Percentiles rank a stretch among this genome's conserved stretches.
Evolutionary conservation across 2,113 vertebrate genomes (phyloP).

Genomic region (Vimba vimba): DNA sequence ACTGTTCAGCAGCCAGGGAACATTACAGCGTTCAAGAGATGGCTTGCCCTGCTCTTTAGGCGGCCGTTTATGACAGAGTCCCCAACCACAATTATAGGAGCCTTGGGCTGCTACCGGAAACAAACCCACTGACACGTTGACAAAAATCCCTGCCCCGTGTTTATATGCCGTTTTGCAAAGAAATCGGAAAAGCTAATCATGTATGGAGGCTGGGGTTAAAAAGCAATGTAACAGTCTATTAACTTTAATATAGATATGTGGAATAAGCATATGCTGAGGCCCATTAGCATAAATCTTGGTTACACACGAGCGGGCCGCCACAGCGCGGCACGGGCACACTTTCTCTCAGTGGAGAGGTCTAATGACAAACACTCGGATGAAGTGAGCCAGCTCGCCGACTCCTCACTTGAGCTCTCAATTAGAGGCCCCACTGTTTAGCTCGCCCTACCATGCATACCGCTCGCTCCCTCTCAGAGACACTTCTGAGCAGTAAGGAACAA

Average conservation of each 20-base stretch:
- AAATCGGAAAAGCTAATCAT: constrained; percentile 99
- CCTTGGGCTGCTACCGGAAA: constrained; percentile 78
- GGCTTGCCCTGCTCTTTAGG: constrained; percentile 67
- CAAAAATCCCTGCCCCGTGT: constrained; percentile 90
- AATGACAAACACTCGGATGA: constrained; percentile 78
- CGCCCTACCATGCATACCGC: constrained; percentile 30
- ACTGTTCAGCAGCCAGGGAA: constrained; percentile 59
- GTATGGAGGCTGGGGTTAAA: constrained; percentile 98
- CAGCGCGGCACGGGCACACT: constrained; percentile 58
- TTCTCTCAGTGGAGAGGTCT: constrained; percentile 71
- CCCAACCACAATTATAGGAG: constrained; percentile 76
- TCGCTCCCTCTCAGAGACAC: constrained; percentile 18
- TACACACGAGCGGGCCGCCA: constrained; percentile 82
- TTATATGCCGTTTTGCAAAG: constrained; percentile 96
- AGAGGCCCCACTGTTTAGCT: constrained; percentile 62
- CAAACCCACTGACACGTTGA: constrained; percentile 91
- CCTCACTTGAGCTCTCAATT: constrained; percentile 79
- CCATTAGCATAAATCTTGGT: constrained; percentile 99
- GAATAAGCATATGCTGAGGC: constrained; percentile 98
- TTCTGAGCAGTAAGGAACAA: constrained; percentile 11
- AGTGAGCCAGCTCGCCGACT: constrained; percentile 68
- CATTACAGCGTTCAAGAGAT: constrained; percentile 54
- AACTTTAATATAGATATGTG: constrained; percentile 99
- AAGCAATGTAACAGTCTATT: constrained; percentile 99
- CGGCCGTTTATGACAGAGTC: constrained; percentile 71